Evolutionary conservation across 1,140 invertebrate genomes (phyloP).

Genomic region (Pissodes strobi): DNA sequence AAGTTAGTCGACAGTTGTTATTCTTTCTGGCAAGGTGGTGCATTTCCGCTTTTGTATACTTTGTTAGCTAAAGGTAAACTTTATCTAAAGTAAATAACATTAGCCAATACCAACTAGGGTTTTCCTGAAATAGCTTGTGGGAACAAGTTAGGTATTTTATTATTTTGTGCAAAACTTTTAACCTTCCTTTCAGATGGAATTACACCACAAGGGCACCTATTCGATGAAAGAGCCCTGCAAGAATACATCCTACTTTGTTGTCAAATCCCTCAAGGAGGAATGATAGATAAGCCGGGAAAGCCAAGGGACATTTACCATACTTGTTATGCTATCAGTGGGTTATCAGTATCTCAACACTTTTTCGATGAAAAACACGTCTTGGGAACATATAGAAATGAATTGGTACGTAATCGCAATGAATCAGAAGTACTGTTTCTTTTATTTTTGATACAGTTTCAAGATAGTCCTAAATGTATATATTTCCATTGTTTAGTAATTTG

Average conservation of each 20-base stretch:
- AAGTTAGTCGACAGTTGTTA: constrained; percentile 99
- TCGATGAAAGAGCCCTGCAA: constrained; percentile 85
- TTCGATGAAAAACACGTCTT: constrained; percentile 61
- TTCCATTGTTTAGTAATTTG: background rate
- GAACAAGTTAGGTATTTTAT: no score
- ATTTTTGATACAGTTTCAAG: constrained; percentile 18
- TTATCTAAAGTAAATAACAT: no score
- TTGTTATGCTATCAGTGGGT: constrained; percentile 93
- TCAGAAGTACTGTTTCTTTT: background rate
- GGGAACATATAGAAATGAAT: constrained; percentile 65
- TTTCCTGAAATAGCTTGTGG: no score
- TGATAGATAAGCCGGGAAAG: constrained; percentile 95
- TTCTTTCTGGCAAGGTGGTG: constrained; percentile 96
- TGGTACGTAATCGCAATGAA: constrained; percentile 58
- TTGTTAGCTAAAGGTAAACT: constrained; percentile 41
- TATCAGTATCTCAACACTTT: constrained; percentile 91
- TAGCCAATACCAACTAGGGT: no score
- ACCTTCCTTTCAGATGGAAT: constrained; percentile 42
- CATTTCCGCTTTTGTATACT: constrained; percentile 70
- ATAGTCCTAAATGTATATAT: background rate
- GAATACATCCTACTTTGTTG: constrained; percentile 95
- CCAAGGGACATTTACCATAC: constrained; percentile 93
- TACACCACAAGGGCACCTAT: constrained; percentile 66
- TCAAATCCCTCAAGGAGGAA: constrained; percentile 85
- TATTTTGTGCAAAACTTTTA: no score